phyloP scores from a whole-genome alignment of 2,888 invertebrate genomes.

The Dinocampus coccinellae region DNA sequence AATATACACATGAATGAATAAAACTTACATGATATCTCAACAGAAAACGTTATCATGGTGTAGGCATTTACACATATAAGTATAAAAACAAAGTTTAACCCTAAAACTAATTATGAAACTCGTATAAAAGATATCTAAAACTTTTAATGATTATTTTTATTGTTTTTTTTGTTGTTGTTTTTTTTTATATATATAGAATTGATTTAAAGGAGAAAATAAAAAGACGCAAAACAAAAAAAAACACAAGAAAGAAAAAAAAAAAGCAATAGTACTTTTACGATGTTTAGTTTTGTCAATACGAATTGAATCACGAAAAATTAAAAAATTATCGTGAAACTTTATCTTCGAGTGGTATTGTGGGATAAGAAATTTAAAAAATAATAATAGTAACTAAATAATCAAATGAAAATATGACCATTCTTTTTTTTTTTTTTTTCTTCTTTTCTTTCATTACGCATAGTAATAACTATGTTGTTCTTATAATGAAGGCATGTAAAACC shows the following conservation, averaged over 20 bases:
- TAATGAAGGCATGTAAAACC: constrained; percentile 56
- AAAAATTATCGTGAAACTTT: not conserved
- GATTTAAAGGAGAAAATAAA: constrained; percentile 48
- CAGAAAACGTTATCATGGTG: constrained; percentile 65
- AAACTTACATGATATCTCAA: constrained; percentile 69
- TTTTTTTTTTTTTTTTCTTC: no score
- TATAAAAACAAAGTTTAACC: constrained; percentile 62
- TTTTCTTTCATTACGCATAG: not conserved
- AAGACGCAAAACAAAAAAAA: constrained; percentile 46
- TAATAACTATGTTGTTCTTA: constrained; percentile 5
- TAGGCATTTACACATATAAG: constrained; percentile 67
- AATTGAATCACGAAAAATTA: not conserved
- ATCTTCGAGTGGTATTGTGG: constrained; percentile 24
- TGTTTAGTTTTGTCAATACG: not conserved
- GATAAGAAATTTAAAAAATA: constrained; percentile 17
- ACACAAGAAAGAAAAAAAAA: constrained; percentile 45
- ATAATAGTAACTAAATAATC: not conserved
- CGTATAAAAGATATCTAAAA: constrained; percentile 59
- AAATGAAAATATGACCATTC: not conserved
- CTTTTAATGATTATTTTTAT: not conserved
- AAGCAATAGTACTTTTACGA: constrained; percentile 6
- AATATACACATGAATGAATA: constrained; percentile 55
- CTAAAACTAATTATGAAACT: constrained; percentile 61
- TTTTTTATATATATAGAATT: constrained; percentile 53
- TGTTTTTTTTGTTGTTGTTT: not conserved